Evolutionary conservation across 1,140 invertebrate genomes (phyloP).

Genomic region (Scaptodrosophila lebanonensis): DNA sequence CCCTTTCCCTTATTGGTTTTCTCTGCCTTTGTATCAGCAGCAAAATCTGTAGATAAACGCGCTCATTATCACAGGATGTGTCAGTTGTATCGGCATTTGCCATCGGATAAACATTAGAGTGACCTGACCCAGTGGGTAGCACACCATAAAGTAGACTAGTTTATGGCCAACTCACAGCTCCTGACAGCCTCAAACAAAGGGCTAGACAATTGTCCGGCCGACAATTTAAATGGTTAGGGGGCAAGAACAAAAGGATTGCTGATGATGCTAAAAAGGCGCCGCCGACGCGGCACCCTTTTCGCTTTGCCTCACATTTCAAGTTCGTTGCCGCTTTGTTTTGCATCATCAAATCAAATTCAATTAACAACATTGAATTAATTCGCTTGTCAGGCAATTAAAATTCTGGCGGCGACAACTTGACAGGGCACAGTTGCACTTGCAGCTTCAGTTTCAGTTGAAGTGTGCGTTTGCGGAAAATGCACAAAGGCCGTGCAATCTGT

Average conservation of each 20-base stretch:
- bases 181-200: slow-evolving; percentile 48
- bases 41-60: slow-evolving; percentile 62
- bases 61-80: slow-evolving; percentile 75
- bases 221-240: slow-evolving; percentile 20
- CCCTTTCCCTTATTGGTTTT: slow-evolving; percentile 26
- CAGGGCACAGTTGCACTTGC: background rate
- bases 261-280: too few relatives aligned
- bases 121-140: slow-evolving; percentile 12
- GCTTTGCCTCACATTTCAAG: too few relatives aligned
- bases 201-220: slow-evolving; percentile 7
- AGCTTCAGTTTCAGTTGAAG: too few relatives aligned
- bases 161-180: slow-evolving; percentile 54
- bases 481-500: background rate
- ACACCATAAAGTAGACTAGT: slow-evolving; percentile 60
- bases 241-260: slow-evolving; percentile 33
- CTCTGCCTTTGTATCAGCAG: slow-evolving; percentile 36
- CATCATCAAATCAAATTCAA: slow-evolving; percentile 71
- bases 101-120: slow-evolving; percentile 51
- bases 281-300: too few relatives aligned
- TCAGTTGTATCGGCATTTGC: slow-evolving; percentile 58
- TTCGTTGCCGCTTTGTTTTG: slow-evolving; percentile 38
- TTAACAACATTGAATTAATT: slow-evolving; percentile 77
- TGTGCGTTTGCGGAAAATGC: slow-evolving; percentile 16
- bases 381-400: slow-evolving; percentile 76
- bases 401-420: slow-evolving; percentile 38